Percentiles rank a stretch among this genome's conserved stretches.
phyloP scores from a whole-genome alignment of 2,113 vertebrate genomes.

The Odocoileus hemionus region DNA sequence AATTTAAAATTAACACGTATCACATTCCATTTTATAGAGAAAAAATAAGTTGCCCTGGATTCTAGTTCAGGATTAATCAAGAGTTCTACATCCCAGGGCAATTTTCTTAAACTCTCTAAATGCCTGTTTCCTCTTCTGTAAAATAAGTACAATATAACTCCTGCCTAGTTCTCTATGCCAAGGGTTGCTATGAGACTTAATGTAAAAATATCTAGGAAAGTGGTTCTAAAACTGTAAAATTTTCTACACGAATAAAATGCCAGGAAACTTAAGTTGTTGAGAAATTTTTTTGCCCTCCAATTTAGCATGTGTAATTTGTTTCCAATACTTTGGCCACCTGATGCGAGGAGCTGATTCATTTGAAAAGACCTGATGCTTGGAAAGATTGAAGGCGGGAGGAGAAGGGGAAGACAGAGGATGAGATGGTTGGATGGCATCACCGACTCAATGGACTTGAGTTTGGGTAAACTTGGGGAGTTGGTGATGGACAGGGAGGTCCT shows the following conservation, averaged over 20 bases:
- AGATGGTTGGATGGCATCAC: no score
- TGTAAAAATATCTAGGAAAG: background rate
- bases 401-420: no score
- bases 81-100: background rate
- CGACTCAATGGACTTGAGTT: no score
- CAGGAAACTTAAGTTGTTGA: slow-evolving; percentile 13
- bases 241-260: background rate
- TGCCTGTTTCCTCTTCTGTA: background rate
- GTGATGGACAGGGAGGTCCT: no score
- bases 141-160: background rate
- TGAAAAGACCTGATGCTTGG: no score
- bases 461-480: no score
- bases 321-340: background rate
- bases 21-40: background rate
- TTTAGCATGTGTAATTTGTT: slow-evolving; percentile 61
- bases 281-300: slow-evolving; percentile 50
- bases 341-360: no score
- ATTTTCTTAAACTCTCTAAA: background rate
- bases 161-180: background rate
- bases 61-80: background rate
- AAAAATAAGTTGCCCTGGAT: background rate
- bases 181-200: slow-evolving; percentile 4
- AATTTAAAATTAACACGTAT: background rate
- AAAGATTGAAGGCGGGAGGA: no score
- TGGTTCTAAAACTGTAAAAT: background rate